Evolutionary conservation across 2,113 vertebrate species (phyloP), one percentile per base, ranked within the genome.

Genomic region (Trichomycterus rosablanca): DNA sequence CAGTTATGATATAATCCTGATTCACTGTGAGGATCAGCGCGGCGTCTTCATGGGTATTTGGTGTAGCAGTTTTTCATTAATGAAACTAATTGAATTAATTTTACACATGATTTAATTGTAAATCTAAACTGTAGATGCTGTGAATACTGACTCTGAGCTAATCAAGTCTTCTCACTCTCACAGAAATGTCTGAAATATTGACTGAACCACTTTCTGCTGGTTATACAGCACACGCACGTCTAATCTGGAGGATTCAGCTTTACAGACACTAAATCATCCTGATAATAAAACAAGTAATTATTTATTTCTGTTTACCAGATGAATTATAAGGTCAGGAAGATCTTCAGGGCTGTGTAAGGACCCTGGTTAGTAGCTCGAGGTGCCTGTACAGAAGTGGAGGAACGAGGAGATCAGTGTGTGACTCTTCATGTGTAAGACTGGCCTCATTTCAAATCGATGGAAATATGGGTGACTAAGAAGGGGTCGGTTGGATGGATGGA

Each of bases 41-140:
- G 1, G 8, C 15, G 12, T 37, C 42, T 20, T 51, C 39, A 44
- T 44, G 19, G 44, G 42, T 32, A 14, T 65, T 65, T 65, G 55
- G 42, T 52, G 28, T 40, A 26, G 42, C 19, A 1, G 51, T 51
- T 42, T 18, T 15, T 6, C 30, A 10, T 48, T 35, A 48, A 20
- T 48, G 32, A 56, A 56, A 2, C 6, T 30, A 20, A 65, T 65
- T 65, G 55, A 18, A 55, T 64, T 64, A 40, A 54, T 65, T 65
- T 55, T 65, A 65, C 32, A 39, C 52, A 56, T 65, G 51, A 56
- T 56, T 65, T 65, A 48, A 65, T 65, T 48, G 55, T 2, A 37
- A 56, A 48, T 65, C 51, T 32, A 28, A 56, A 48, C 23, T 35
- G 30, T 45, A 7, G 43, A 11, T 35, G 20, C 15, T 35, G 44